These are phyloP conservation scores for Rattus rattus DNA, from an alignment of 2,113 vertebrate species.

Conservation along the genomic window DNA sequence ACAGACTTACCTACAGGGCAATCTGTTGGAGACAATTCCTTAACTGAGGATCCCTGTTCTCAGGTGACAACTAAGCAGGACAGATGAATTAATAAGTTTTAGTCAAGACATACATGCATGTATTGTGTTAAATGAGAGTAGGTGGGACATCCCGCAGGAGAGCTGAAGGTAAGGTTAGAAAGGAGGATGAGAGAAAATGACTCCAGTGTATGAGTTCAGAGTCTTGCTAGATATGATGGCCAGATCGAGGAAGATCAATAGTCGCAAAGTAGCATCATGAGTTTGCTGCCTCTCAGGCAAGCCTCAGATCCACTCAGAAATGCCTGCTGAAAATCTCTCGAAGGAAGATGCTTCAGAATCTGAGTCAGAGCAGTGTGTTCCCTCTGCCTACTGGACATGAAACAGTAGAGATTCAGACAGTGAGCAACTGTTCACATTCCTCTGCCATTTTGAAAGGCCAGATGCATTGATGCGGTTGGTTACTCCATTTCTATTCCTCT, in stretches of 20 bases:
- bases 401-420: background rate
- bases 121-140: background rate
- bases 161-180: background rate
- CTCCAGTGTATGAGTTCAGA: background rate
- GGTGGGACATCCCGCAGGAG: background rate
- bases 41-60: background rate
- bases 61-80: background rate
- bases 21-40: background rate
- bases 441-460: background rate
- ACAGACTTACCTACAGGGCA: background rate
- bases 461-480: background rate
- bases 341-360: background rate
- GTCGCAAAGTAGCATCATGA: background rate
- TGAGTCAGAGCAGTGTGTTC: background rate
- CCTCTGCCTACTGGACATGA: background rate
- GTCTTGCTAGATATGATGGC: background rate
- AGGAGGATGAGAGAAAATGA: too few species aligned
- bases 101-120: background rate
- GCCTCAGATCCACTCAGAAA: background rate
- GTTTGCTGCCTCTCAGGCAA: background rate
- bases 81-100: background rate
- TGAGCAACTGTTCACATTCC: background rate
- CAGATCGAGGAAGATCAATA: background rate
- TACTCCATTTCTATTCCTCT: background rate
- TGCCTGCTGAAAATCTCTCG: background rate